Conservation (phyloP, 2,113 vertebrate species). For the Misgurnus anguillicaudatus region DNA sequence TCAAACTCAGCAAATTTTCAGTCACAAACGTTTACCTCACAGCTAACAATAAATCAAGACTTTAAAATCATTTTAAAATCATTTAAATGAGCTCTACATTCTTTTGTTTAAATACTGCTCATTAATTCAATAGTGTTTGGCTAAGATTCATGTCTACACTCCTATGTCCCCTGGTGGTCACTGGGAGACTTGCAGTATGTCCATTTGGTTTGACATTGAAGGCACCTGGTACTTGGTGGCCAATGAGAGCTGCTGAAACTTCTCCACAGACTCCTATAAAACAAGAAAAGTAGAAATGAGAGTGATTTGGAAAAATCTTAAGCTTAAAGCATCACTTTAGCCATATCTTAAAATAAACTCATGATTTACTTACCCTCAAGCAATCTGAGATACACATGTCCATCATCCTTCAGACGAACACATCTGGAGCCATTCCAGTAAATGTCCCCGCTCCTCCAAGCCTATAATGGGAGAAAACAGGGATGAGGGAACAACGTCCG, state of each 20-base stretch:
- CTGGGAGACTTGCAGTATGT: constrained; percentile 67
- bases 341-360: too few relatives aligned
- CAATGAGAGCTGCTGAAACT: constrained; percentile 64
- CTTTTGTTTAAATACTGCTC: not conserved
- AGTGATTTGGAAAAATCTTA: too few relatives aligned
- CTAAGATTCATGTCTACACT: not conserved
- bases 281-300: not conserved
- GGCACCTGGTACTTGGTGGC: constrained; percentile 42
- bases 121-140: not conserved
- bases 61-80: constrained; percentile 33
- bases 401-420: too few relatives aligned
- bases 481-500: too few relatives aligned
- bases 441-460: too few relatives aligned
- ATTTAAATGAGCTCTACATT: not conserved
- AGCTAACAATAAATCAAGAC: not conserved
- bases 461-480: too few relatives aligned
- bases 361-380: too few relatives aligned
- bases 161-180: constrained; percentile 71
- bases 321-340: too few relatives aligned
- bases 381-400: too few relatives aligned
- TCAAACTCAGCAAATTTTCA: not conserved
- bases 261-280: constrained; percentile 67
- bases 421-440: too few relatives aligned
- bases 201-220: constrained; percentile 57
- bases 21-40: constrained; percentile 2